Evolutionary conservation across 1,140 invertebrate genomes (phyloP), one percentile per base, ranked within the genome.

Genomic region (Tribolium madens): DNA sequence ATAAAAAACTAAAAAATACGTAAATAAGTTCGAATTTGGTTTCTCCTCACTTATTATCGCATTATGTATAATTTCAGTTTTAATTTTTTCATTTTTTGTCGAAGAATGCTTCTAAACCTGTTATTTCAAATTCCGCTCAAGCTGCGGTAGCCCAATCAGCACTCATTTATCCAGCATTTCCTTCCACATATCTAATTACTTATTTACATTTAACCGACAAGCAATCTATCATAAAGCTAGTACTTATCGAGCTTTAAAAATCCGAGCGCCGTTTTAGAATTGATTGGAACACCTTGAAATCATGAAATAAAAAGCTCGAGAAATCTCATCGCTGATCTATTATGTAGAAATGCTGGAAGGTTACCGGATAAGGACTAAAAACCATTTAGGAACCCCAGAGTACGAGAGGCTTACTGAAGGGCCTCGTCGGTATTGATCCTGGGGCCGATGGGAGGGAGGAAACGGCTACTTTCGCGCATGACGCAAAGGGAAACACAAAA

Each of bases 381-480:
- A 64, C 21, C 57, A 64, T 64, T 64, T 64, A 64, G 57, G 26
- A 64, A 64, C 57, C 57, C 52, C 26, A 33, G 57, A 64, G 57
- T 64, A 60, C 53, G 13, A 26, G 26, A 31, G 6, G 18, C 57
- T 31, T 10, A 64, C 57, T 64, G 57, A 64, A 64, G 57, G 57
- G 57, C 57, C 57, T 2, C 50, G 75, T n/a, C n/a, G n/a, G n/a
- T 81, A 81, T 81, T 81, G 79, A 81, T 81, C 79, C 71, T 31
- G 50, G 36, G 69, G 79, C 52, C 46, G 47, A 50, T 69, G 21
- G 75, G 71, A 57, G 60, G 21, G 73, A 72, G 64, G 70, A 79
- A 70, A 73, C 36, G 78, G 69, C 77, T 47, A 68, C 76, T 48
- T 21, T 17, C n/a, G 60, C 73, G 77, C 73, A 71, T 57, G 48